Conservation (phyloP, 1,140 invertebrate genomes). For the Atta cephalotes region DNA sequence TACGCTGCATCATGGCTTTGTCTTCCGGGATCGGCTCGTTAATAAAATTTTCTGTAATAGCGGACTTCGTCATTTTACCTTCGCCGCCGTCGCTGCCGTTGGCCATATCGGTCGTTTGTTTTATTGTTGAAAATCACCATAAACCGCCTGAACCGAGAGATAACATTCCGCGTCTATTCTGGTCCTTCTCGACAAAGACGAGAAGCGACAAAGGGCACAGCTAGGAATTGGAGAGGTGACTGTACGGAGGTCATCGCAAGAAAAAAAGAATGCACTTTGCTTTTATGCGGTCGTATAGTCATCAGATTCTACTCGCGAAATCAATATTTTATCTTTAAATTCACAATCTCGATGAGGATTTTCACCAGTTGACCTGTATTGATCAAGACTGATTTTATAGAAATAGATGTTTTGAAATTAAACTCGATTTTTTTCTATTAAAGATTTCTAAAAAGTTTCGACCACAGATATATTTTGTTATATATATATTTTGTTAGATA, state of each 20-base stretch:
- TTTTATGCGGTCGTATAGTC: neutral
- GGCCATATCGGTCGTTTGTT: constrained; percentile 58
- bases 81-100: neutral
- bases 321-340: neutral
- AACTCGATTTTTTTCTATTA: neutral
- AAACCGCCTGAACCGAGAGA: constrained; percentile 65
- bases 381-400: neutral
- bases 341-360: neutral
- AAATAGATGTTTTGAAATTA: neutral
- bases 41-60: constrained; percentile 79
- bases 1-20: constrained; percentile 69
- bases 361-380: neutral
- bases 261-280: neutral
- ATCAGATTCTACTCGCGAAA: neutral
- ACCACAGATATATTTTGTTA: neutral
- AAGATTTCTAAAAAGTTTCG: neutral
- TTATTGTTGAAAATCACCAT: constrained; percentile 79
- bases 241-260: constrained; percentile 37
- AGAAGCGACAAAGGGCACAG: neutral
- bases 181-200: neutral
- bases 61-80: constrained; percentile 70
- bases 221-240: neutral
- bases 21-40: constrained; percentile 81
- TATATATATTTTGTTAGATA: no score
- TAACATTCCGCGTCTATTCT: constrained; percentile 59